Evolutionary conservation across 2,113 vertebrate species (phyloP).

Genomic region (Tympanuchus pallidicinctus): DNA sequence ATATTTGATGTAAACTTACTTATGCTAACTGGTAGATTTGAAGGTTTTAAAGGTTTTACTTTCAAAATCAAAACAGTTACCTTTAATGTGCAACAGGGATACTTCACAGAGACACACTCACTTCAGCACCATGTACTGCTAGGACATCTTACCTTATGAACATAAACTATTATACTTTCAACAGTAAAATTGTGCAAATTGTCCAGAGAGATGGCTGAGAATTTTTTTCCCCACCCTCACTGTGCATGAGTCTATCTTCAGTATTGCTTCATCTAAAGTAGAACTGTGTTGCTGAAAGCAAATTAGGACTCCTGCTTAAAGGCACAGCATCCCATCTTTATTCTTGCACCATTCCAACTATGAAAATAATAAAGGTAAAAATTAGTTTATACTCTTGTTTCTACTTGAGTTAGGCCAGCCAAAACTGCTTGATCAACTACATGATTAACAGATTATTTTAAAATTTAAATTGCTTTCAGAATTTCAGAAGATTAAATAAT

Average conservation of each 20-base stretch:
- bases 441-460: not conserved
- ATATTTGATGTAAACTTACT: not conserved
- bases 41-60: not conserved
- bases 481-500: not conserved
- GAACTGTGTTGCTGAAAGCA: conserved; percentile 45
- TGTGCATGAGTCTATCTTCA: conserved; percentile 36
- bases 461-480: not conserved
- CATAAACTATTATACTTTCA: not conserved
- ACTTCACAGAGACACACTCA: not conserved
- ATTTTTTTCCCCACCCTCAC: not conserved
- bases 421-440: not conserved
- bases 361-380: not conserved
- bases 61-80: not conserved
- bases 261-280: conserved; percentile 50
- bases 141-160: not conserved
- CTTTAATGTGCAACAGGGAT: not conserved
- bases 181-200: conserved; percentile 47
- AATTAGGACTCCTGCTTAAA: conserved; percentile 68
- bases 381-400: not conserved
- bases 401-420: not conserved
- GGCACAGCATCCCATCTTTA: not conserved
- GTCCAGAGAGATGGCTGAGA: conserved; percentile 25
- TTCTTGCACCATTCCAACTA: not conserved
- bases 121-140: not conserved
- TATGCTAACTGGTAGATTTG: not conserved